Evolutionary conservation across 2,797 vertebrate species (phyloP).

Genomic region (Anolis apletophallus): DNA sequence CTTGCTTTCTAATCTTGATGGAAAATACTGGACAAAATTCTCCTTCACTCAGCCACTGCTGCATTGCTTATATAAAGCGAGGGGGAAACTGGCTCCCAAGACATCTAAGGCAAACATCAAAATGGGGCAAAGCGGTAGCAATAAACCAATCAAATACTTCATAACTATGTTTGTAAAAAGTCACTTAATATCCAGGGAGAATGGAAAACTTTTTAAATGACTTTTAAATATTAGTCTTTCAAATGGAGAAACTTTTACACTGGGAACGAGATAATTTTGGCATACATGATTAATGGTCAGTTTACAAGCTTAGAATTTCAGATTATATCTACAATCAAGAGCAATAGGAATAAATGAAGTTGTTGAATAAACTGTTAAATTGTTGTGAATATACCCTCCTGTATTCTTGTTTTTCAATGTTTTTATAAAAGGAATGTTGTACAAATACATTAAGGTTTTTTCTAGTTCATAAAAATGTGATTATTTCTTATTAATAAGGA

Average conservation of each 20-base stretch:
- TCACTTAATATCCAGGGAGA: neutral
- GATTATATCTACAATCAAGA: neutral
- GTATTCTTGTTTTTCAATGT: neutral
- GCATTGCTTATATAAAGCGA: slow-evolving; percentile 31
- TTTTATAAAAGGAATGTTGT: neutral
- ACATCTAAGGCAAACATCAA: slow-evolving; percentile 22
- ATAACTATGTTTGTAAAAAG: neutral
- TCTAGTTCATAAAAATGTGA: neutral
- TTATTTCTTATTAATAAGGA: neutral
- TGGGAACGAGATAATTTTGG: neutral
- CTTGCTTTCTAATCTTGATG: slow-evolving; percentile 75
- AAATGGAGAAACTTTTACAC: neutral
- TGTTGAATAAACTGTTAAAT: too few relatives aligned
- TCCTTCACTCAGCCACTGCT: slow-evolving; percentile 51
- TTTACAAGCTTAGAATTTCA: neutral
- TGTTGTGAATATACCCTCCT: neutral
- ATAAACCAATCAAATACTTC: neutral
- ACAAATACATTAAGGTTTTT: neutral
- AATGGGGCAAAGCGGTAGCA: slow-evolving; percentile 23
- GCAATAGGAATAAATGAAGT: neutral
- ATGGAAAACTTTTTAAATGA: neutral
- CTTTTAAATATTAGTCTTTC: neutral
- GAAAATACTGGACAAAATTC: slow-evolving; percentile 67
- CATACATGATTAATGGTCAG: neutral
- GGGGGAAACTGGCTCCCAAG: neutral